Conservation (phyloP, 2,888 invertebrate species). For the Neelides folsomi region DNA sequence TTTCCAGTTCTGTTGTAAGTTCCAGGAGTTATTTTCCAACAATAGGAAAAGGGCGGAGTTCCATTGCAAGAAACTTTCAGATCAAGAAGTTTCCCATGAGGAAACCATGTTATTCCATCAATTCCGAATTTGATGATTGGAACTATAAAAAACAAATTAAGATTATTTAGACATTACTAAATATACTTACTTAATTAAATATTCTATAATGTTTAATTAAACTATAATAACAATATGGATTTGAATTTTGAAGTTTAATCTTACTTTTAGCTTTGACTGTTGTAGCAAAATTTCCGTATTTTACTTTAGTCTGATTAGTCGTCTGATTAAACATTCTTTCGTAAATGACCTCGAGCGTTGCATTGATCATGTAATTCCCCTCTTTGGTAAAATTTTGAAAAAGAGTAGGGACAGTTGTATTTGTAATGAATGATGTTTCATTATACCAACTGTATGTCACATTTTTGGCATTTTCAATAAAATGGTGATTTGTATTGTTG, state of each 20-base stretch:
- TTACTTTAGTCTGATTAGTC: conserved; percentile 6
- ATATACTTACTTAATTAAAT: no score
- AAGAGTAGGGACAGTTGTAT: conserved; percentile 17
- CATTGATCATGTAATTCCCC: conserved; percentile 16
- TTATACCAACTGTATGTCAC: conserved; percentile 25
- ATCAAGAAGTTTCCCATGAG: conserved; percentile 62
- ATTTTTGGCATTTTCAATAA: conserved; percentile 14
- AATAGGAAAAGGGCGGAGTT: conserved; percentile 58
- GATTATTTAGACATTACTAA: conserved; percentile 4
- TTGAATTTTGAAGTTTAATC: conserved; percentile 14
- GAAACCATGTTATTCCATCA: conserved; percentile 65
- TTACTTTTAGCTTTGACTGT: conserved; percentile 56
- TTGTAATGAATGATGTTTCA: conserved; percentile 14
- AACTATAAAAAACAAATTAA: conserved; percentile 42
- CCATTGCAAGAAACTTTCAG: conserved; percentile 57
- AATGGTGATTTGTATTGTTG: conserved; percentile 16
- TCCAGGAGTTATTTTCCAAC: conserved; percentile 51
- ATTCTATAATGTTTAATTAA: no score
- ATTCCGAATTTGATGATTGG: conserved; percentile 57
- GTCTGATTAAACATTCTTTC: no score
- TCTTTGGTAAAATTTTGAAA: conserved; percentile 23
- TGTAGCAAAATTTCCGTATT: conserved; percentile 57
- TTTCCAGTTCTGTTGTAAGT: conserved; percentile 38
- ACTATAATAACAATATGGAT: no score
- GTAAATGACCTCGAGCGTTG: conserved; percentile 17